phyloP scores from a whole-genome alignment of 2,888 invertebrate species.

The Eugnorisma glareosa region DNA sequence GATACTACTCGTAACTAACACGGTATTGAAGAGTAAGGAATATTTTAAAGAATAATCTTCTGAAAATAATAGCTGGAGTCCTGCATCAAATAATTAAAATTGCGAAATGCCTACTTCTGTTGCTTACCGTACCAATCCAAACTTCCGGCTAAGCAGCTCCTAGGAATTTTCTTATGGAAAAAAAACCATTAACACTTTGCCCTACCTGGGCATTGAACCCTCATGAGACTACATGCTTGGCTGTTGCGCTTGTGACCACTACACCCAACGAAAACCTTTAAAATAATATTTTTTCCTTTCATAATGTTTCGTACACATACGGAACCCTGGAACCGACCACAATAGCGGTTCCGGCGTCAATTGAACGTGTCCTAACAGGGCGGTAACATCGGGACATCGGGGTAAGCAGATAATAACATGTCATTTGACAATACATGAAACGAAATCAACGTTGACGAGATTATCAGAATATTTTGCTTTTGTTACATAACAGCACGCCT shows the following conservation, averaged over 20 bases:
- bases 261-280: neutral
- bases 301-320: neutral
- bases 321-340: conserved; percentile 12
- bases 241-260: neutral
- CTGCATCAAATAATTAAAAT: no score
- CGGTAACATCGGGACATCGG: conserved; percentile 9
- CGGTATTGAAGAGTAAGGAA: no score
- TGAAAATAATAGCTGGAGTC: no score
- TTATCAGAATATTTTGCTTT: conserved; percentile 7
- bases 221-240: neutral
- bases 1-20: no score
- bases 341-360: conserved; percentile 35
- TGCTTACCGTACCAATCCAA: neutral
- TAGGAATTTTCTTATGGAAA: neutral
- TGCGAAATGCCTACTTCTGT: no score
- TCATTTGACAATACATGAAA: conserved; percentile 33
- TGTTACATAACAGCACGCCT: neutral
- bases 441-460: conserved; percentile 12
- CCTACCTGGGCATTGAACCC: neutral
- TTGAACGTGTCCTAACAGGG: conserved; percentile 29
- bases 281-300: neutral
- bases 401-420: conserved; percentile 25
- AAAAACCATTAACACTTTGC: neutral
- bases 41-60: no score
- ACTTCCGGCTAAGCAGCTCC: neutral